Base-by-base conservation (phyloP, 2,113 vertebrate genomes). In the Helogale parvula region DNA sequence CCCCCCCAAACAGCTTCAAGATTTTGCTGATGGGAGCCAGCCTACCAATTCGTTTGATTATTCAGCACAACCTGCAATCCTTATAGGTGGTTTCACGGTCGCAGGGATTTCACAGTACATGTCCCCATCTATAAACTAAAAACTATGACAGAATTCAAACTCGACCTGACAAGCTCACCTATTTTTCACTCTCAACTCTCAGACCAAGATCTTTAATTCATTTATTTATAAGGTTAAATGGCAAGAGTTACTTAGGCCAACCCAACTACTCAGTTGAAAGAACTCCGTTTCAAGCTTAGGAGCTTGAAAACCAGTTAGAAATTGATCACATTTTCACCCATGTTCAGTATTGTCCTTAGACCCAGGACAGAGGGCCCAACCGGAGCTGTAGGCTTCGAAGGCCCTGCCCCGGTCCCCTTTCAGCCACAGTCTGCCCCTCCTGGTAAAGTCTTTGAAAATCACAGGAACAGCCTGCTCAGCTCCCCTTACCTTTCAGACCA, bases 41-140 rank as follows among this genome's bases (percentile, higher is more conserved):
- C 45, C 97, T 94, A 97, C 89, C 97, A 98, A 98, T 97, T 97
- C 60, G 10, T 97, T 95, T 9, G 71, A 98, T 72, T 98, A 94
- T 94, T 97, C 87, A 45, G 91, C 17, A 94, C 66, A 98, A 97
- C 91, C 97, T 98, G 65, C 96, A 98, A 96, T 98, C 97, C 97
- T 97, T 97, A 96, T 11, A 96, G 86, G 97, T 95, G 98, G 98
- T 98, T 98, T 98, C 97, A 97, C 84, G 98, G 96, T 81, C 96
- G 45, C 7, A 65, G 94, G 83, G 77, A 97, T 97, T 98, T 97
- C 63, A 29, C 2, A 72, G 82, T 60, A 47, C 63, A 93, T 45
- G 71, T 95, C 98, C 94, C 27, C 31, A 89, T 80, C 97, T 95
- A 93, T 82, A 54, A 87, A 72, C 93, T 96, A 91, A 97, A 97